These are phyloP conservation scores for Paradisaea rubra DNA, from an alignment of 2,113 vertebrate species.

Conservation along the genomic window DNA sequence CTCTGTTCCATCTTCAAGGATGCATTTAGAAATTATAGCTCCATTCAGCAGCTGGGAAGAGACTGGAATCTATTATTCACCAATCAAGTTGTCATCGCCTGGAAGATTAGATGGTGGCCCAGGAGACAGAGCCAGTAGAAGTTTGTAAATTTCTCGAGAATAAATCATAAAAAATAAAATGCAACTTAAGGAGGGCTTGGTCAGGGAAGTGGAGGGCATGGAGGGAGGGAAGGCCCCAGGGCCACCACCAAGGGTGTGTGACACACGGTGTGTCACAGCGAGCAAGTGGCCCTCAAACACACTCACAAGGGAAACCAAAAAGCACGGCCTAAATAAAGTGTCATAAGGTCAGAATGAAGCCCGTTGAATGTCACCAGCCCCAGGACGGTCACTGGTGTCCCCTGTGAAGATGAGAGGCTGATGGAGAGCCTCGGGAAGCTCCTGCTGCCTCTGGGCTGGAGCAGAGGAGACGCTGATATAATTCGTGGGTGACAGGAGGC, in stretches of 20 bases:
- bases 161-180: background rate
- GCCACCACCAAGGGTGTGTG: fast-evolving
- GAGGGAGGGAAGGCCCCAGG: background rate
- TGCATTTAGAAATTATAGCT: background rate
- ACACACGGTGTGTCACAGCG: fast-evolving
- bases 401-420: background rate
- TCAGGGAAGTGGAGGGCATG: background rate
- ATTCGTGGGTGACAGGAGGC: background rate
- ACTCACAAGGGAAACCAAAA: background rate
- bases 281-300: fast-evolving
- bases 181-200: background rate
- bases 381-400: fast-evolving
- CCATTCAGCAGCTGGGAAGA: background rate
- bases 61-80: constrained; percentile 2
- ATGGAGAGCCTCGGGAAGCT: fast-evolving
- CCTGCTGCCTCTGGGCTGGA: background rate
- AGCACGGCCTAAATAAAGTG: fast-evolving
- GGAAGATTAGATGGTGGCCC: background rate
- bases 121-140: background rate
- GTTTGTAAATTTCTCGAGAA: background rate
- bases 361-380: fast-evolving
- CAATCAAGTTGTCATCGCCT: constrained; percentile 23
- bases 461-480: background rate
- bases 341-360: fast-evolving
- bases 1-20: background rate